Conservation (phyloP, 2,888 invertebrate genomes). For the Hyposoter dolosus region DNA sequence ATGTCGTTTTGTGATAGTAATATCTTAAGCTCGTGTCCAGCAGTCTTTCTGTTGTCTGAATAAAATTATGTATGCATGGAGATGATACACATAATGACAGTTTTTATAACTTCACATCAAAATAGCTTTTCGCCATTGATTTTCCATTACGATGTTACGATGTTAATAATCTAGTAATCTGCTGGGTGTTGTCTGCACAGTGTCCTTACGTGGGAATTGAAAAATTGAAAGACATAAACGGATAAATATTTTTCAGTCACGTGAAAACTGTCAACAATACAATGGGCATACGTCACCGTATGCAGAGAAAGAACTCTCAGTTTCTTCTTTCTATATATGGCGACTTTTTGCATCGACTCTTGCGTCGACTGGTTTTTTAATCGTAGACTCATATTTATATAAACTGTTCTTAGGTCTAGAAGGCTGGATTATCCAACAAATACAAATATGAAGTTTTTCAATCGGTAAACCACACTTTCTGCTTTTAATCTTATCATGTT, state of each 20-base stretch:
- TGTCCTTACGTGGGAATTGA: not conserved
- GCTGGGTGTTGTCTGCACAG: not conserved
- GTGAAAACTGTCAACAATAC: not conserved
- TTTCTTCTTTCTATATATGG: no score
- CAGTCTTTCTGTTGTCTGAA: constrained; percentile 4
- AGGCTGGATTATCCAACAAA: not conserved
- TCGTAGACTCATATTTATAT: no score
- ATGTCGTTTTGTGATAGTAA: no score
- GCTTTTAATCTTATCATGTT: constrained; percentile 31
- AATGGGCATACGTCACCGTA: not conserved
- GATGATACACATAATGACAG: not conserved
- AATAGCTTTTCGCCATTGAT: constrained; percentile 25
- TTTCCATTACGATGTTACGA: constrained; percentile 3
- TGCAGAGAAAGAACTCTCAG: no score
- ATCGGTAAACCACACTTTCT: not conserved
- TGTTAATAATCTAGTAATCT: constrained; percentile 28
- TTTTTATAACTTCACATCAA: constrained; percentile 12
- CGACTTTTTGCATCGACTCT: no score
- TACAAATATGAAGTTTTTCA: not conserved
- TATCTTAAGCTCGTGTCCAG: not conserved
- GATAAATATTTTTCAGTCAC: not conserved
- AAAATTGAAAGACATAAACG: not conserved
- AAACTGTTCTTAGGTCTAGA: no score
- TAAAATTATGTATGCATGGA: not conserved
- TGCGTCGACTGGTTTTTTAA: no score